These are phyloP conservation scores for Monoplex corrugatus DNA, from an alignment of 2,888 invertebrate species.

Conservation along the genomic window DNA sequence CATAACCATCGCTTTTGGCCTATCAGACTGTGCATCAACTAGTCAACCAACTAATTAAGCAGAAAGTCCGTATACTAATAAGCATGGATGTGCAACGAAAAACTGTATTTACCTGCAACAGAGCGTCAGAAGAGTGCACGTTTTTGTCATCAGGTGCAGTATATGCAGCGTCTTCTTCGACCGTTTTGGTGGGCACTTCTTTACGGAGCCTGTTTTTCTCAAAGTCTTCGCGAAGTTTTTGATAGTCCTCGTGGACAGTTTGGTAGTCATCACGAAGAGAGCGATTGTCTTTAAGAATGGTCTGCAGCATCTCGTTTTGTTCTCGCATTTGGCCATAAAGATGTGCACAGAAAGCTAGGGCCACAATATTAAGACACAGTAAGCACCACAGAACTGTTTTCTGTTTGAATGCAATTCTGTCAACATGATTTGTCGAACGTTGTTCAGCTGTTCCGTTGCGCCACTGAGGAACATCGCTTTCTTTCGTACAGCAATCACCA, in stretches of 20 bases:
- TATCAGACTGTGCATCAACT: too few species aligned
- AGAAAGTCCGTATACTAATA: too few species aligned
- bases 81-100: too few species aligned
- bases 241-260: background rate
- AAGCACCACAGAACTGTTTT: background rate
- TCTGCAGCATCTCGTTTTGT: background rate
- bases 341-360: too few species aligned
- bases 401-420: background rate
- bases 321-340: too few species aligned
- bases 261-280: background rate
- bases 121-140: background rate
- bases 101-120: slow-evolving; percentile 11
- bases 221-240: background rate
- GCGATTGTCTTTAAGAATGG: background rate
- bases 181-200: too few species aligned
- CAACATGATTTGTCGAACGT: background rate
- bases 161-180: background rate
- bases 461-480: background rate
- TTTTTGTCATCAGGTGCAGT: background rate
- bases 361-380: background rate
- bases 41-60: too few species aligned
- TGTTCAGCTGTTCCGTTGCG: background rate
- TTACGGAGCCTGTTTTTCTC: background rate
- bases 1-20: too few species aligned
- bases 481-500: background rate